These are phyloP conservation scores for Tenthredo amoena DNA, from an alignment of 2,888 invertebrate species.

Conservation along the genomic window DNA sequence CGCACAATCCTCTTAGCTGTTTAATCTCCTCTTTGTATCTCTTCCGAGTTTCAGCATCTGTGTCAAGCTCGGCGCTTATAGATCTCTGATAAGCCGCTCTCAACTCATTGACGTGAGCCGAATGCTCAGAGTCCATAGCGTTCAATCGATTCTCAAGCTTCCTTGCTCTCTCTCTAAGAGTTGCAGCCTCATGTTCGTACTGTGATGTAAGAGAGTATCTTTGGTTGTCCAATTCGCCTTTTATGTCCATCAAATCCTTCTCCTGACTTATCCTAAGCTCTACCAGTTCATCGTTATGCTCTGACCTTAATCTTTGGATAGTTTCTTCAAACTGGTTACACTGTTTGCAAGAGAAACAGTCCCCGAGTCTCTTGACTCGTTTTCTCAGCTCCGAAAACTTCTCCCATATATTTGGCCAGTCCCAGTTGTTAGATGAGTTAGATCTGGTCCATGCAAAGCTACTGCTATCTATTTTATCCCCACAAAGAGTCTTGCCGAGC, in stretches of 20 bases:
- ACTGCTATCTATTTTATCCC: constrained; percentile 51
- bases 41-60: constrained; percentile 83
- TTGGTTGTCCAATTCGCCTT: constrained; percentile 72
- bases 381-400: constrained; percentile 81
- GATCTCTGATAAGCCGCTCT: constrained; percentile 86
- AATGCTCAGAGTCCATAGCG: constrained; percentile 90
- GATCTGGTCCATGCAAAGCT: constrained; percentile 63
- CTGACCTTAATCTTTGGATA: constrained; percentile 74
- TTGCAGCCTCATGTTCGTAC: constrained; percentile 76
- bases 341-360: constrained; percentile 77
- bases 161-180: constrained; percentile 84
- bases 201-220: constrained; percentile 79
- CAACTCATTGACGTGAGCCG: constrained; percentile 89
- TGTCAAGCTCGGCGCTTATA: constrained; percentile 81
- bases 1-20: constrained; percentile 91
- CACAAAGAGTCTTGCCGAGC: constrained; percentile 67
- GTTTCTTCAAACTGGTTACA: constrained; percentile 78
- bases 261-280: constrained; percentile 77
- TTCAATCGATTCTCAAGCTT: constrained; percentile 86
- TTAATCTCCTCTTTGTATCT: constrained; percentile 93
- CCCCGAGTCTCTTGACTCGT: constrained; percentile 78
- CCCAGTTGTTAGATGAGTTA: constrained; percentile 55
- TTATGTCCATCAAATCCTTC: constrained; percentile 77
- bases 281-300: constrained; percentile 76
- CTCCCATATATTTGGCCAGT: constrained; percentile 80